Evolutionary conservation across 2,113 vertebrate species (phyloP), one percentile per base, ranked within the genome.

Genomic region (Pterophyllum scalare): DNA sequence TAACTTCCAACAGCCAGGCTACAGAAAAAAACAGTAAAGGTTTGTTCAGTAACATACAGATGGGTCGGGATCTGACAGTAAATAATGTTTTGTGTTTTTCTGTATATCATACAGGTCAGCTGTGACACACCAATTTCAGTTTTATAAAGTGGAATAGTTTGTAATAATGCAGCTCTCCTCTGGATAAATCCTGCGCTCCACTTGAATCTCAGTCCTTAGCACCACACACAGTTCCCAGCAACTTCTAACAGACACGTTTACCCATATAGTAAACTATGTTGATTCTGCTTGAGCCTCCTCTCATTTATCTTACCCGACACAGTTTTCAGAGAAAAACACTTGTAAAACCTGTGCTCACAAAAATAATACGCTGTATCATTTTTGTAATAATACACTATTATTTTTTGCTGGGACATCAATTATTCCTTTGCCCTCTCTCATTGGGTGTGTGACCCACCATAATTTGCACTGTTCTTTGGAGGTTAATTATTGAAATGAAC

Each of bases 291-390:
- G 15, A 49, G 46, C 46, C 46, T 19, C 2, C 6, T 17, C 17
- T n/a, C 33, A 62, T 14, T 62, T 38, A 0, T 35, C 3, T 64
- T 40, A 22, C n/a, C 2, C 22, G 0, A 20, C 38, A 0, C 20
- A 22, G 0, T 17, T 49, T 49, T 49, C 9, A 6, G 17, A 12
- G 10, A 35, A 31, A 19, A 52, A 3, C 14, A 49, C 46, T 49
- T 8, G 17, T 64, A 38, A 22, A 64, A 40, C 20, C 33, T 40
- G 20, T 22, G 33, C 60, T 62, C 31, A 31, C 6, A 6, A 31
- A 31, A 35, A 35, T 8, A 35, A 35, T 35, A 35, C 7, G 8
- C 33, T 35, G 7, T 7, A 35, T 31, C 4, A 31, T 5, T 31
- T 31, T 31, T 31, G 4, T 31, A 31, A 31, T 33, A 33, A 33